Conservation (phyloP, 1,140 invertebrate species). For the Drosophila ercepeae region DNA sequence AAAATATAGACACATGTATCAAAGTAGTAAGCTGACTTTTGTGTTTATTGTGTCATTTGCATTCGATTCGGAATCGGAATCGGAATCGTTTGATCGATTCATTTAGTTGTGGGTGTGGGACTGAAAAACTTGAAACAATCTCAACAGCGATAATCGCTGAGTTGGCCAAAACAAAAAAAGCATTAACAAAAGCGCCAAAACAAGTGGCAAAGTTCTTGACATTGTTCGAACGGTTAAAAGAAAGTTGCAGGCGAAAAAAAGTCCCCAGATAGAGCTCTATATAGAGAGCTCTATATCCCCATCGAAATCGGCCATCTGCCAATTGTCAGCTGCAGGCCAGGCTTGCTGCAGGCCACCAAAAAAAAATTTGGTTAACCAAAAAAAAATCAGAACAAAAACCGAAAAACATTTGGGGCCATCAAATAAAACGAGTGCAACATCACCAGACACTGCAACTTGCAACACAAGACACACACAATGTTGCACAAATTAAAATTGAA, state of each 20-base stretch:
- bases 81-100: conserved; percentile 26
- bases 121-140: conserved; percentile 54
- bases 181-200: conserved; percentile 15
- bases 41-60: conserved; percentile 49
- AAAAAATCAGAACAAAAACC: neutral
- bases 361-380: neutral
- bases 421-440: conserved; percentile 49
- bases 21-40: conserved; percentile 25
- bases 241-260: conserved; percentile 40
- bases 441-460: neutral
- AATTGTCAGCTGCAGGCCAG: conserved; percentile 55
- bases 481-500: conserved; percentile 79
- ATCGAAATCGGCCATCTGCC: conserved; percentile 51
- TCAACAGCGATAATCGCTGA: conserved; percentile 19
- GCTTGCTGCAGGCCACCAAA: neutral
- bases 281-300: conserved; percentile 9
- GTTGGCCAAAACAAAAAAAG: neutral
- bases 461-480: conserved; percentile 59
- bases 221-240: conserved; percentile 72
- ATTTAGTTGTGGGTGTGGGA: conserved; percentile 33
- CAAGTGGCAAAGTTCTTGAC: conserved; percentile 69
- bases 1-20: conserved; percentile 1
- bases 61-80: conserved; percentile 60
- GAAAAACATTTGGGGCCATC: conserved; percentile 55
- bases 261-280: conserved; percentile 7